Percentiles rank a stretch among this genome's conserved stretches.
Evolutionary conservation across 2,888 invertebrate genomes (phyloP).

Genomic region (Zygaena filipendulae): DNA sequence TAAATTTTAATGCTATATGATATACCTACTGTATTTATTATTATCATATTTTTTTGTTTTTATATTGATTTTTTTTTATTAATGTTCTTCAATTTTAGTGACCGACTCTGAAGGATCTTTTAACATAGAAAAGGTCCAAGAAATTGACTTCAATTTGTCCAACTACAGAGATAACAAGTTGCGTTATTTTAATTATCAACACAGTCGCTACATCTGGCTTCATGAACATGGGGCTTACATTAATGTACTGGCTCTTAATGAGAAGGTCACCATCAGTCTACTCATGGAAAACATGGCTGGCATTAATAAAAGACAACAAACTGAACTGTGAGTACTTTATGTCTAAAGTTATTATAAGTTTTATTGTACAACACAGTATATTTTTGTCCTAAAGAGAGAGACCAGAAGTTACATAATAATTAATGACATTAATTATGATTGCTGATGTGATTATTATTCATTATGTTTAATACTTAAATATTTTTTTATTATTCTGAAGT

Average conservation of each 20-base stretch:
- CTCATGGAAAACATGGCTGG: conserved; percentile 64
- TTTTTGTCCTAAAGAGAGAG: too few relatives aligned
- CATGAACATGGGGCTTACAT: conserved; percentile 55
- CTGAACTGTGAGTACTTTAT: conserved; percentile 65
- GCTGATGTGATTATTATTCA: neutral
- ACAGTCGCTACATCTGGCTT: conserved; percentile 68
- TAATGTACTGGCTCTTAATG: conserved; percentile 54
- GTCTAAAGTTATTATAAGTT: neutral
- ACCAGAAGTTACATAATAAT: too few relatives aligned
- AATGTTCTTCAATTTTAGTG: conserved; percentile 51
- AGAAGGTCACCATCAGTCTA: conserved; percentile 52
- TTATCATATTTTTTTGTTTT: conserved; percentile 1
- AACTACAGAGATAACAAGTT: conserved; percentile 49
- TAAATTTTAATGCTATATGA: neutral
- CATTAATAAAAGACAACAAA: conserved; percentile 63
- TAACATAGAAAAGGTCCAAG: conserved; percentile 45
- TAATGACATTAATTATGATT: neutral
- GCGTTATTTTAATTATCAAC: conserved; percentile 66
- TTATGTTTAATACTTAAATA: too few relatives aligned
- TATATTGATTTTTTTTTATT: conserved; percentile 3
- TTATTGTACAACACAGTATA: too few relatives aligned
- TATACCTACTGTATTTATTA: too few relatives aligned
- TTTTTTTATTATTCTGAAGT: neutral
- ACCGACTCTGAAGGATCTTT: conserved; percentile 53
- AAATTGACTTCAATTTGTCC: conserved; percentile 50